Evolutionary conservation across 2,888 invertebrate species (phyloP).

Genomic region (Mimumesa dahlbomi): DNA sequence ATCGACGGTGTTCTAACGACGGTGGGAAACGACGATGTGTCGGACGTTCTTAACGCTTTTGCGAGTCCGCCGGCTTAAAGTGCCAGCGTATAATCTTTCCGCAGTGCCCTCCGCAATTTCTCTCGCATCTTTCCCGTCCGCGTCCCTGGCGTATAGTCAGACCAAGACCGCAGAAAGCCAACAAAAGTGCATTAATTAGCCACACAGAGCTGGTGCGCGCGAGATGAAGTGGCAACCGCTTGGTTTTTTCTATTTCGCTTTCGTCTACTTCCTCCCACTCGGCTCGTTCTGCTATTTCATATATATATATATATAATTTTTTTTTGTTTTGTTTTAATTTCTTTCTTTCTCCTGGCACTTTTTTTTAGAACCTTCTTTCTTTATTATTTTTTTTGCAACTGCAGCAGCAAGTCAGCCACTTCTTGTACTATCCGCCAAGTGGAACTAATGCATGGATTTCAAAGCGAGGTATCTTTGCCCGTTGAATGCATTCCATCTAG

Average conservation of each 20-base stretch:
- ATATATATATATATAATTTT: not conserved
- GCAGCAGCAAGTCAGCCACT: too few relatives aligned
- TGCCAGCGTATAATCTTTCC: constrained; percentile 12
- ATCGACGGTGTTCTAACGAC: constrained; percentile 25
- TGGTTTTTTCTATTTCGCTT: constrained; percentile 24
- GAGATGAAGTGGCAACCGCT: constrained; percentile 58
- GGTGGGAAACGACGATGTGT: not conserved
- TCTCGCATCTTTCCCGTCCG: not conserved
- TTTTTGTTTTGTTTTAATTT: not conserved
- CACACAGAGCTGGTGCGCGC: constrained; percentile 45
- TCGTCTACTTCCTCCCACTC: not conserved
- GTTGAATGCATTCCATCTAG: too few relatives aligned
- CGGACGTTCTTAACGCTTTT: not conserved
- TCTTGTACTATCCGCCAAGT: too few relatives aligned
- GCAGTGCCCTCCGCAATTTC: constrained; percentile 6
- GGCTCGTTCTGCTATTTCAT: not conserved
- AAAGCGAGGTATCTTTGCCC: too few relatives aligned
- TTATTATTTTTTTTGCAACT: too few relatives aligned
- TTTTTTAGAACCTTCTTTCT: too few relatives aligned
- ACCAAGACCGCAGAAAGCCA: constrained; percentile 53
- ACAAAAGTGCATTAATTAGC: constrained; percentile 73
- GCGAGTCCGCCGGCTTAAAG: not conserved
- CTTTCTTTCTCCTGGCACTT: not conserved
- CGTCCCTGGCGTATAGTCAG: constrained; percentile 35
- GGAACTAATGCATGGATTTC: too few relatives aligned